Base-by-base conservation (phyloP, 2,888 invertebrate species). In the Leptopilina myrica region DNA sequence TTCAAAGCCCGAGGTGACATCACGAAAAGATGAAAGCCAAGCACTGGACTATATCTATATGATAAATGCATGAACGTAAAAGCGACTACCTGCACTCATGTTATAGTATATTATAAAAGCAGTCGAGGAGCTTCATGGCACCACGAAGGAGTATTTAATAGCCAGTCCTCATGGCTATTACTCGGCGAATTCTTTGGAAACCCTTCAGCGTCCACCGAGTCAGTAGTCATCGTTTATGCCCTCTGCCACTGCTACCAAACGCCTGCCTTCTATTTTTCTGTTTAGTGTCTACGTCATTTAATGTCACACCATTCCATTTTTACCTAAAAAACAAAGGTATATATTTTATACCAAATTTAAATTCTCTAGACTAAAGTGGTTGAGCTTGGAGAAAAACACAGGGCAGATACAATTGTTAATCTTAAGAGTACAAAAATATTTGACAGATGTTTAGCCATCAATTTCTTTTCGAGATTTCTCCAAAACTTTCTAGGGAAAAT, bases 131-230 rank as follows among this genome's bases (percentile, higher is more conserved):
- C 82, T 82, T 80, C 81, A 80, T 80, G 81, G 84, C 81, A 80
- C 76, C 79, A 82, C 80, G 77, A 81, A 80, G 82, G 77, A 84
- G 86, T 84, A 86, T 88, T 89, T 88, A 88, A 89, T 88, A 86
- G 86, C 85, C 26, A 81, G 84, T 82, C 84, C 84, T 85, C 80
- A 80, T 86, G 87, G 85, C 87, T 90, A 90, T 91, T 91, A 91
- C 91, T 90, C 90, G 89, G 90, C 91, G 85, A 89, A 91, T 91
- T 91, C 91, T 88, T 90, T 69, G 5, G 79, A 79, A 80, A 49
- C 69, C 80, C 81, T 73, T 56, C 56, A 73, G 56, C 73, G n/a
- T 73, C 66, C 33, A 20, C 56, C 33, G 33, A 56, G 53, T 53
- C 73, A 56, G 73, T 73, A 83, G 86, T 83, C 86, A 86, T 84